Percentiles rank a stretch among this genome's conserved stretches.
These are phyloP conservation scores for Myotis planiceps DNA, from an alignment of 2,797 vertebrate genomes.

Conservation along the genomic window DNA sequence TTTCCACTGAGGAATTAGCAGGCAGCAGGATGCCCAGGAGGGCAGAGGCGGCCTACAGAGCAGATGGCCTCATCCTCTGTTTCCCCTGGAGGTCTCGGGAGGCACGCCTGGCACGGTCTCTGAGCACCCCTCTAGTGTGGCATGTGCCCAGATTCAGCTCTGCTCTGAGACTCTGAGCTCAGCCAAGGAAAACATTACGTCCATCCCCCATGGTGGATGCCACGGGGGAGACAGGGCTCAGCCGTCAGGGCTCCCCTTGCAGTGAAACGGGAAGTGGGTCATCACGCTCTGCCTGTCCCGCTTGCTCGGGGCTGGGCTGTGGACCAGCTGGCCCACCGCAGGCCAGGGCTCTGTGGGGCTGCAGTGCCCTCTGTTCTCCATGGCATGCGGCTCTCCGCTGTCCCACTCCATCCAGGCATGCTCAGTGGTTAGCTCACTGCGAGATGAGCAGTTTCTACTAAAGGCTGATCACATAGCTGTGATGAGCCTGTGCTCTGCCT, in stretches of 20 bases:
- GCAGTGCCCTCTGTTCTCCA: background rate
- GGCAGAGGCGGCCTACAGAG: background rate
- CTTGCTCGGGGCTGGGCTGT: background rate
- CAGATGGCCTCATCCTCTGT: background rate
- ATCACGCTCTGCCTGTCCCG: background rate
- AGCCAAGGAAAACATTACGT: background rate
- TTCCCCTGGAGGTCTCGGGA: background rate
- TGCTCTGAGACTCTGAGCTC: background rate
- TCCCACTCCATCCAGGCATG: background rate
- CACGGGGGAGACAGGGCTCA: background rate
- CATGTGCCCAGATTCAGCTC: background rate
- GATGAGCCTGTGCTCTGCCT: background rate
- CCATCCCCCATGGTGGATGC: background rate
- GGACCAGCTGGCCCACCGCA: background rate
- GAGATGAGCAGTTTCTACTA: background rate
- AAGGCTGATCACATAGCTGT: background rate
- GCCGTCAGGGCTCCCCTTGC: background rate
- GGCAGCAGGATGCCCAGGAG: background rate
- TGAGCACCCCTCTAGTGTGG: background rate
- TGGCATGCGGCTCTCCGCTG: background rate
- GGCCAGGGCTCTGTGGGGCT: background rate
- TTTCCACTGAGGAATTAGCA: slow-evolving; percentile 8
- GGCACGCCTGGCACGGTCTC: rapidly evolving
- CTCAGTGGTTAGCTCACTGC: background rate
- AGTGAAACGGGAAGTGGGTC: background rate